These are phyloP conservation scores for Teleiodes luculella DNA, from an alignment of 2,888 invertebrate genomes.

Conservation along the genomic window DNA sequence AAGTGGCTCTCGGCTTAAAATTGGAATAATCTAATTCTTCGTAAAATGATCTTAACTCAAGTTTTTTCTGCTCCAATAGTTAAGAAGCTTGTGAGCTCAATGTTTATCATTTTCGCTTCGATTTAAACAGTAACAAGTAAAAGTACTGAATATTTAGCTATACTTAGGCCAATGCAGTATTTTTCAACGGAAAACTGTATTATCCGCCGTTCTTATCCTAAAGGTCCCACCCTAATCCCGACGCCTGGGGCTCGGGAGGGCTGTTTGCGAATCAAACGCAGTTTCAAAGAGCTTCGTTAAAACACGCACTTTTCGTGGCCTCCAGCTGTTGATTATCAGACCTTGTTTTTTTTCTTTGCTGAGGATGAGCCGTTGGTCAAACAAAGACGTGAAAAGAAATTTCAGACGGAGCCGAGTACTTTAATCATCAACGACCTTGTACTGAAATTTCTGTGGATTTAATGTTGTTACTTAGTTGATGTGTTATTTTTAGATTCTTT, in stretches of 20 bases:
- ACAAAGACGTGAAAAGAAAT: background rate
- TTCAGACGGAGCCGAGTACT: background rate
- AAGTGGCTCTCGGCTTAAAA: no score
- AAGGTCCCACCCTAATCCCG: background rate
- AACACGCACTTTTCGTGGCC: conserved; percentile 17
- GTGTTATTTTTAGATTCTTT: no score
- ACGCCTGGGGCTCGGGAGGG: conserved; percentile 6
- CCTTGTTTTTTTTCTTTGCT: background rate
- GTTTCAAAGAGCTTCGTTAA: conserved; percentile 21
- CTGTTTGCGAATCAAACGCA: conserved; percentile 18
- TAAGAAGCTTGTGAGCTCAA: no score
- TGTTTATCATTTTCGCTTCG: no score
- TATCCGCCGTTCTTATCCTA: background rate
- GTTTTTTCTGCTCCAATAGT: no score
- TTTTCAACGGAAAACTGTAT: no score
- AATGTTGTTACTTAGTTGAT: no score
- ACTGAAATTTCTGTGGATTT: no score
- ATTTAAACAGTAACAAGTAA: background rate
- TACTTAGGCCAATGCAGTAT: no score
- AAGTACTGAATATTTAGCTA: no score
- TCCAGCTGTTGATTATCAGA: conserved; percentile 4
- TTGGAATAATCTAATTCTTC: no score
- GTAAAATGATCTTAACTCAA: no score
- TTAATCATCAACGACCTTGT: background rate
- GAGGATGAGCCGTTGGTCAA: background rate